Evolutionary conservation across 2,888 invertebrate species (phyloP).

Genomic region (Tuberolachnus salignus): DNA sequence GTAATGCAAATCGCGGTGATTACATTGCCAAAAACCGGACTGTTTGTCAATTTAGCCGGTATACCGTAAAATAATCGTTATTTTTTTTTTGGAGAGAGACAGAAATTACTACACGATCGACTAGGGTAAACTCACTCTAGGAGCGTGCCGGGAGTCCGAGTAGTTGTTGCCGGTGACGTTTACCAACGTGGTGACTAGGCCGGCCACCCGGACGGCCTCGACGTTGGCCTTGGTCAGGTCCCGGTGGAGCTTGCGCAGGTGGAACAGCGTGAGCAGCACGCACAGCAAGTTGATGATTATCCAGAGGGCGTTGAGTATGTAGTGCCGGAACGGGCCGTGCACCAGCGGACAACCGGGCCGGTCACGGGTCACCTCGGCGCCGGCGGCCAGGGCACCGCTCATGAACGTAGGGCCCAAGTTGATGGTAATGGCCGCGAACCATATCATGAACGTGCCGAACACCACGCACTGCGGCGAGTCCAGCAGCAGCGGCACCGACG

Average conservation of each 20-base stretch:
- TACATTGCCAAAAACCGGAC: no score
- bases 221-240: conserved; percentile 83
- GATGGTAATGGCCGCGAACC: conserved; percentile 90
- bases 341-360: conserved; percentile 85
- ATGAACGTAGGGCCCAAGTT: conserved; percentile 88
- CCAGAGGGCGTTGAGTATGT: conserved; percentile 89
- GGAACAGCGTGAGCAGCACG: conserved; percentile 81
- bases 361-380: conserved; percentile 76
- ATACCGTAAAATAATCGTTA: no score
- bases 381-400: conserved; percentile 81
- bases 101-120: no score
- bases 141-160: conserved; percentile 37
- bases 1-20: no score
- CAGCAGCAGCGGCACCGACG: conserved; percentile 81
- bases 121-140: conserved; percentile 38
- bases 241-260: conserved; percentile 78
- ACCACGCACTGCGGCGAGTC: conserved; percentile 88
- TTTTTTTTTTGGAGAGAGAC: no score
- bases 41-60: no score
- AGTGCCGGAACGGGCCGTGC: conserved; percentile 85
- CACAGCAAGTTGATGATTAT: conserved; percentile 87
- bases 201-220: conserved; percentile 82
- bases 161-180: conserved; percentile 73
- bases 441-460: conserved; percentile 90
- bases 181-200: conserved; percentile 81